A percentile compares a stretch with the other conserved stretches of the same genome.
phyloP scores from a whole-genome alignment of 1,140 invertebrate species.

The Drosophila teissieri region DNA sequence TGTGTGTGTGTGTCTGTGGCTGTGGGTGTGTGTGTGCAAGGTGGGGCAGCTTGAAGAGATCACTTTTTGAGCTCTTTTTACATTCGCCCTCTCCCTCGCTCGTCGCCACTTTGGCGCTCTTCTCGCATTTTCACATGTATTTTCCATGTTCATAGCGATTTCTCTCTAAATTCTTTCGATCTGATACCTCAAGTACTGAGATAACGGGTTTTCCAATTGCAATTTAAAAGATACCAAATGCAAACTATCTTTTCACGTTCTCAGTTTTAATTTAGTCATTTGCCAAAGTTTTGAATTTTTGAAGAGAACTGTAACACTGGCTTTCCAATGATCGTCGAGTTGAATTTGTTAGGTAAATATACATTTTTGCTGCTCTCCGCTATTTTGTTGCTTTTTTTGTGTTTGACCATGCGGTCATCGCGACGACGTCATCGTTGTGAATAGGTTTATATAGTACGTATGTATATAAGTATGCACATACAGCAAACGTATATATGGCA shows the following conservation, averaged over 20 bases:
- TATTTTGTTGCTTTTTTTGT: conserved; percentile 17
- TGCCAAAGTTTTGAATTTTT: too few species aligned
- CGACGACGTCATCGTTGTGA: conserved; percentile 65
- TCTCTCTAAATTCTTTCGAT: conserved; percentile 7
- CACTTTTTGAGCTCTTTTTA: conserved; percentile 38
- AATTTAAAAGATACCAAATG: background rate
- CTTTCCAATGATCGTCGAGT: too few species aligned
- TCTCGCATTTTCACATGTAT: conserved; percentile 14
- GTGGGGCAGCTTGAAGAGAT: conserved; percentile 58
- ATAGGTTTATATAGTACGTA: conserved; percentile 14
- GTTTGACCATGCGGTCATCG: conserved; percentile 61
- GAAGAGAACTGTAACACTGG: too few species aligned
- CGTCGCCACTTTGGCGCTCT: conserved; percentile 17
- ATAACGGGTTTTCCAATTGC: background rate
- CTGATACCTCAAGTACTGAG: background rate
- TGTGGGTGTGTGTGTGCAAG: conserved; percentile 43
- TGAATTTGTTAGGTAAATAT: background rate
- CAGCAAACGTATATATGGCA: conserved; percentile 12
- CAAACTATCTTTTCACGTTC: background rate
- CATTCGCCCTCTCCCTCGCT: conserved; percentile 6
- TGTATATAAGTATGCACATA: too few species aligned
- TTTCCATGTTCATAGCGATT: conserved; percentile 1
- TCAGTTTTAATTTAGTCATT: background rate
- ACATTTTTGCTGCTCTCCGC: background rate
- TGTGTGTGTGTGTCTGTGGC: conserved; percentile 2